Conservation (phyloP, 1,140 invertebrate genomes). For the Drosophila murphyi region DNA sequence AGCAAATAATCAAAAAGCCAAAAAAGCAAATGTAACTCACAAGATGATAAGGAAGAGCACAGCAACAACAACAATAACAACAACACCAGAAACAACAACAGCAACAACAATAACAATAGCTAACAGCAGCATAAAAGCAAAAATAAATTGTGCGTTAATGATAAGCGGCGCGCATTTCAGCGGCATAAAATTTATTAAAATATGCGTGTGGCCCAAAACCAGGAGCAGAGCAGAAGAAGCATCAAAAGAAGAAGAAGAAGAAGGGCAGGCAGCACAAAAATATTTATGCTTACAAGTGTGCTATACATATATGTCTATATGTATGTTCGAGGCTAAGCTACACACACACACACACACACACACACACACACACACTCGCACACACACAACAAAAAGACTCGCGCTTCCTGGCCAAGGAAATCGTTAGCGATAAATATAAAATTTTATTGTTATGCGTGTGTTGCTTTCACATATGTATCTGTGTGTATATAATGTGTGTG, state of each 20-base stretch:
- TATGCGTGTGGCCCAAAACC: slow-evolving; percentile 66
- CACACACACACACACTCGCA: slow-evolving; percentile 32
- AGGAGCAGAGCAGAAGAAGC: slow-evolving; percentile 1
- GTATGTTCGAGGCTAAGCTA: slow-evolving; percentile 35
- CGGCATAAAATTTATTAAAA: slow-evolving; percentile 83
- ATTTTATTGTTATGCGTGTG: slow-evolving; percentile 79
- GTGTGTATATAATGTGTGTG: slow-evolving; percentile 21
- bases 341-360: slow-evolving; percentile 47
- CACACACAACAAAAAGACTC: slow-evolving; percentile 24
- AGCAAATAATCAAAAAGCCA: slow-evolving; percentile 80
- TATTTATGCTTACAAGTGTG: slow-evolving; percentile 66
- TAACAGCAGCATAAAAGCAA: slow-evolving; percentile 68
- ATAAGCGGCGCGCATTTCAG: slow-evolving; percentile 80
- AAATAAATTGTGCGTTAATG: slow-evolving; percentile 83
- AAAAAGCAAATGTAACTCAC: slow-evolving; percentile 81
- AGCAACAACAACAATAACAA: slow-evolving; percentile 53
- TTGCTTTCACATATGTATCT: slow-evolving; percentile 43
- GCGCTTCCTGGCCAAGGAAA: slow-evolving; percentile 61
- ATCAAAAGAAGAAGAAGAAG: slow-evolving; percentile 34
- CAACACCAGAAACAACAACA: slow-evolving; percentile 45
- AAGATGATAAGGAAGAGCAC: slow-evolving; percentile 51
- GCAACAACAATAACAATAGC: slow-evolving; percentile 20
- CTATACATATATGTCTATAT: slow-evolving; percentile 20
- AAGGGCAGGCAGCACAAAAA: slow-evolving; percentile 55
- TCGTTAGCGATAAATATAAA: slow-evolving; percentile 82